Conservation (phyloP, 2,797 vertebrate species). For the Xenopus petersii region DNA sequence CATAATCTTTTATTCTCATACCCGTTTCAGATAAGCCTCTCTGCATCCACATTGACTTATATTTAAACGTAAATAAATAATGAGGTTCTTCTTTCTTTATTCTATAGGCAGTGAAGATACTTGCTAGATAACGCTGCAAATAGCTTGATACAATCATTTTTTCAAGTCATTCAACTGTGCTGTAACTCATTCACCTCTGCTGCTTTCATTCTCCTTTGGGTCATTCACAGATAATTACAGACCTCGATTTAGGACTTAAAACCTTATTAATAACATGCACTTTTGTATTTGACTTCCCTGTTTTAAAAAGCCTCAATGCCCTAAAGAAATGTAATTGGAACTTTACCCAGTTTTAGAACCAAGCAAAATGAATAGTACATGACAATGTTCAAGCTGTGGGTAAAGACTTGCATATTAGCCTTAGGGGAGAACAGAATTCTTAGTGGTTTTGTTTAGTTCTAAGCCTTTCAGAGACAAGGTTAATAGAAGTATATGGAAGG, state of each 20-base stretch:
- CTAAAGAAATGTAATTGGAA: slow-evolving; percentile 13
- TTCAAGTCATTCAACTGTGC: too few species aligned
- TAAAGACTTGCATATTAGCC: not conserved
- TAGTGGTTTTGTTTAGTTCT: slow-evolving; percentile 8
- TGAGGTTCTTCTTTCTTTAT: too few species aligned
- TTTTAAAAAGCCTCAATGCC: slow-evolving; percentile 2
- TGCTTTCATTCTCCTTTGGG: not conserved
- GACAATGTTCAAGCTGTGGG: not conserved
- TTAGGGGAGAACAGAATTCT: not conserved
- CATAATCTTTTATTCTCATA: too few species aligned
- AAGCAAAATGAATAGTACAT: slow-evolving; percentile 3
- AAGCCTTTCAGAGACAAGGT: slow-evolving; percentile 18
- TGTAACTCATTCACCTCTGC: not conserved
- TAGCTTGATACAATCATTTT: too few species aligned
- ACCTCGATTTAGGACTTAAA: not conserved
- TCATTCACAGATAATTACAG: slow-evolving; percentile 7
- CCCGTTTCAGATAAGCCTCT: too few species aligned
- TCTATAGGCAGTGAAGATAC: too few species aligned
- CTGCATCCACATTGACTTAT: too few species aligned
- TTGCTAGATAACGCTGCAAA: too few species aligned
- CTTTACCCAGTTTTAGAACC: slow-evolving; percentile 17
- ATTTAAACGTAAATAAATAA: too few species aligned
- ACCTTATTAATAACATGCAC: not conserved
- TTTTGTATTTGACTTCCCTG: not conserved
- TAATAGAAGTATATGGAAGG: slow-evolving; percentile 8